Percentiles rank a stretch among this genome's conserved stretches.
Conservation (phyloP, 1,140 invertebrate species). For the Drosophila kanapiae region DNA sequence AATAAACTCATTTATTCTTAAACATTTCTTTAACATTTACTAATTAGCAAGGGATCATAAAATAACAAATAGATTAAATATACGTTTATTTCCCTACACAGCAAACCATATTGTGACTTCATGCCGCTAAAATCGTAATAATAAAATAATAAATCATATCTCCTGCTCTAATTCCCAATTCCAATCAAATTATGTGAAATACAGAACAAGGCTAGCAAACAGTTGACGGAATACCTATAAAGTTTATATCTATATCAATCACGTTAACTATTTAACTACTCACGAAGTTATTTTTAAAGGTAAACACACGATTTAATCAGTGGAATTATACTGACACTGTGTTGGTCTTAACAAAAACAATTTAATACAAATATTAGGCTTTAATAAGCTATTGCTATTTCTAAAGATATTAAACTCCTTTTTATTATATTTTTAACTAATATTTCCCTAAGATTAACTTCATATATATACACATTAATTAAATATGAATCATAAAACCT, state of each 20-base stretch:
- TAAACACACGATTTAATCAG: not conserved
- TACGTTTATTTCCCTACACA: not conserved
- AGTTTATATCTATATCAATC: slow-evolving; percentile 7
- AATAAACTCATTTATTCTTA: too few relatives aligned
- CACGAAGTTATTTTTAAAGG: not conserved
- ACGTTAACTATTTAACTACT: slow-evolving; percentile 2
- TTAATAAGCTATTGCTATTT: not conserved
- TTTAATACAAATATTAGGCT: too few relatives aligned
- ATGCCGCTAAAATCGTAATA: not conserved
- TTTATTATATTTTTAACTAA: too few relatives aligned
- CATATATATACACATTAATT: not conserved
- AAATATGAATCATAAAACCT: not conserved
- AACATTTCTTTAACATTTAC: too few relatives aligned
- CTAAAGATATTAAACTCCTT: not conserved
- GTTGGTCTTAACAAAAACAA: not conserved
- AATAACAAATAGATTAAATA: too few relatives aligned
- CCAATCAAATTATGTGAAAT: not conserved
- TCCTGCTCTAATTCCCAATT: not conserved
- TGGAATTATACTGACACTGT: not conserved
- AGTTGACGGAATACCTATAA: not conserved
- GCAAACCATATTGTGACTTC: not conserved
- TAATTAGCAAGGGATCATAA: too few relatives aligned
- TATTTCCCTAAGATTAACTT: not conserved
- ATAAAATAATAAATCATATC: slow-evolving; percentile 13
- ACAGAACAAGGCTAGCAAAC: not conserved